A percentile compares a stretch with the other conserved stretches of the same genome.
Evolutionary conservation across 2,888 invertebrate species (phyloP).

Genomic region (Hyles lineata): DNA sequence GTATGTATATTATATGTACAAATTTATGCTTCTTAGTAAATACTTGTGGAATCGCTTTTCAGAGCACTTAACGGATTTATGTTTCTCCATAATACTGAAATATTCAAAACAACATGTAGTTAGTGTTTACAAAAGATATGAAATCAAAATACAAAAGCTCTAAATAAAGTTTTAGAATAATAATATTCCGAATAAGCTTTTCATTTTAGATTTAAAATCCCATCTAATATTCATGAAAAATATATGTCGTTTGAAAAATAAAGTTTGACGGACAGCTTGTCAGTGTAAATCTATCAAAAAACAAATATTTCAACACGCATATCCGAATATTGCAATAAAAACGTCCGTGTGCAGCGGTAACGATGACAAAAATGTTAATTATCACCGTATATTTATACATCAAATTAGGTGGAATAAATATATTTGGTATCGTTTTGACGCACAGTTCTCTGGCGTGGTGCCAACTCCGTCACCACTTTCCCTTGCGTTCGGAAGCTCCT

Average conservation of each 20-base stretch:
- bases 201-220: not conserved
- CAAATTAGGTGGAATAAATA: slow-evolving; percentile 76
- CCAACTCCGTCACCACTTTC: slow-evolving; percentile 72
- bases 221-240: not conserved
- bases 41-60: too few relatives aligned
- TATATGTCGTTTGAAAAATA: not conserved
- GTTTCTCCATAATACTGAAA: too few relatives aligned
- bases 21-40: too few relatives aligned
- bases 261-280: not conserved
- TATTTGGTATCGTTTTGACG: slow-evolving; percentile 69
- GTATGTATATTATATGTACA: too few relatives aligned
- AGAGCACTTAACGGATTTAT: too few relatives aligned
- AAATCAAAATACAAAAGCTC: too few relatives aligned
- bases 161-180: too few relatives aligned
- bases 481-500: slow-evolving; percentile 62
- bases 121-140: too few relatives aligned
- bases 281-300: slow-evolving; percentile 11
- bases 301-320: slow-evolving; percentile 14
- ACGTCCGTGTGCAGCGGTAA: slow-evolving; percentile 64
- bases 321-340: slow-evolving; percentile 26
- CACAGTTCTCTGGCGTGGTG: slow-evolving; percentile 62
- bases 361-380: slow-evolving; percentile 78
- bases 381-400: slow-evolving; percentile 71
- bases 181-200: too few relatives aligned
- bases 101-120: too few relatives aligned